Evolutionary conservation across 2,888 invertebrate genomes (phyloP), one percentile per base, ranked within the genome.

Genomic region (Acleris cristana): DNA sequence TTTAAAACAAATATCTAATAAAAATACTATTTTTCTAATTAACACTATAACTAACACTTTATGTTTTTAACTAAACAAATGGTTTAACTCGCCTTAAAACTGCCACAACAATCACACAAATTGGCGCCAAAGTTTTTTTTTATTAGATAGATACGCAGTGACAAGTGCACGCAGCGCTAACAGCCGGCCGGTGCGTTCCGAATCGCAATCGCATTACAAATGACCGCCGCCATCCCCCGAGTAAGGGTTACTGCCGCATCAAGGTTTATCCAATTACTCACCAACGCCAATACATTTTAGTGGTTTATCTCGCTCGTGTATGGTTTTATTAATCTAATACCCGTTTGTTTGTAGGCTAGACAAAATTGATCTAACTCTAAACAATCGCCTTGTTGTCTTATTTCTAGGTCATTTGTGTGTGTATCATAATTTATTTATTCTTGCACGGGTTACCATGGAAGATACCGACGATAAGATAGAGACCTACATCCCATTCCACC

Each of bases 191-290:
- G 40, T 72, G 81, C 83, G 82, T 77, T 81, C 79, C 76, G 82
- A 80, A 84, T 78, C 86, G 85, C 87, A 86, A 80, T 79, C 79
- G 77, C 74, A 76, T 75, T 77, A 79, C 79, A 78, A 85, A 81
- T 82, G 85, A 76, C 79, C 72, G 69, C 74, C 72, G 72, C 60
- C 83, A 84, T 79, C 84, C 84, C 77, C 79, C 78, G 74, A 76
- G 77, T 84, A 85, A 85, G 90, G 89, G 91, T 89, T 88, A 85
- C 81, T 84, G 85, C 75, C 84, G 85, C 84, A 76, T 76, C 90
- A 92, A 92, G 91, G 92, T 88, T 90, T 77, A 92, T 92, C 89
- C 90, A 91, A 92, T 92, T 92, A 91, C 82, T 72, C 70, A 73
- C 74, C 76, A 79, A 82, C 82, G 82, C 81, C 86, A 85, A 87